Conservation (phyloP, 2,888 invertebrate species). For the Sarcophaga carnaria region DNA sequence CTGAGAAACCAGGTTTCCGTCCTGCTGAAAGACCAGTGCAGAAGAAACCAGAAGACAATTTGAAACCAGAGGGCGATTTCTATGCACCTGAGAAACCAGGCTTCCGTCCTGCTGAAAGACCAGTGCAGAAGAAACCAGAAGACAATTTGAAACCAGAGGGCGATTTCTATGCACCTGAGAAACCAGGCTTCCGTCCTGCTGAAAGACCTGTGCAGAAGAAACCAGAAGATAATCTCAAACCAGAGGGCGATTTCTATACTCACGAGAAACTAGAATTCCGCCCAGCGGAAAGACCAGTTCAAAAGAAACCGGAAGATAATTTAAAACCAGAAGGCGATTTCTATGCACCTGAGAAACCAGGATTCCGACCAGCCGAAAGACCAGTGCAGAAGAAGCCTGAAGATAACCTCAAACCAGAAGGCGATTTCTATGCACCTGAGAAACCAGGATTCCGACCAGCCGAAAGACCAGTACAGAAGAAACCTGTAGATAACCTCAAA, state of each 20-base stretch:
- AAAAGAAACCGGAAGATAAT: conserved; percentile 83
- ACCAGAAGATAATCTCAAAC: conserved; percentile 79
- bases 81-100: conserved; percentile 79
- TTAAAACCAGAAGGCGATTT: conserved; percentile 84
- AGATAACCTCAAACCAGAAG: conserved; percentile 82
- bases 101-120: conserved; percentile 80
- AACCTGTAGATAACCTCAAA: conserved; percentile 83
- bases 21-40: conserved; percentile 77
- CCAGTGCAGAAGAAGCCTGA: conserved; percentile 80
- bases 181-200: conserved; percentile 80
- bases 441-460: conserved; percentile 74
- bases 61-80: conserved; percentile 83
- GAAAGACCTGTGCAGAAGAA: conserved; percentile 82
- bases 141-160: conserved; percentile 84
- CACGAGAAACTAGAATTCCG: conserved; percentile 77
- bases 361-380: conserved; percentile 82
- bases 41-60: conserved; percentile 79
- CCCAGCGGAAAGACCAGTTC: conserved; percentile 82
- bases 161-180: conserved; percentile 82
- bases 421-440: conserved; percentile 83
- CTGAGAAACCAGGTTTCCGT: conserved; percentile 81
- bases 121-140: conserved; percentile 82
- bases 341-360: conserved; percentile 81
- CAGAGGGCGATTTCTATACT: conserved; percentile 83
- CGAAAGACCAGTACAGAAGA: conserved; percentile 82